Evolutionary conservation across 2,888 invertebrate species (phyloP), one percentile per base, ranked within the genome.

Genomic region (Sabatieria punctata): DNA sequence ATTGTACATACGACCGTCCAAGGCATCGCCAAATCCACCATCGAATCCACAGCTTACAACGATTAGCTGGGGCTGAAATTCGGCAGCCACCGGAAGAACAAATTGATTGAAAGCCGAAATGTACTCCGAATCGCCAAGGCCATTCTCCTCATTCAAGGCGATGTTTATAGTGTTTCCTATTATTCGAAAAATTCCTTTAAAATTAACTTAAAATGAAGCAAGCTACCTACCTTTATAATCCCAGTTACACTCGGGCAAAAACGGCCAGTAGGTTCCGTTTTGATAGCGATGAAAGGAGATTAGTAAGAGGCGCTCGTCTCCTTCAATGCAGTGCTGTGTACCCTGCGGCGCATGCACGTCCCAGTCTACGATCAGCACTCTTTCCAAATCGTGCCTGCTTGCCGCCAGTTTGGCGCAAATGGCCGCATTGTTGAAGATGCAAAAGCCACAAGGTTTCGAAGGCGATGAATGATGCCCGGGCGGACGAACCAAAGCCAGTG

Each of bases 381-480:
- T 80, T 64, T 82, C 79, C 54, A 86, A 50, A 4, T 49, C 41
- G 49, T 6, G 49, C 49, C 24, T 36, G 25, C n/a, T n/a, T n/a
- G n/a, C n/a, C n/a, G n/a, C n/a, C n/a, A n/a, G 51, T 18, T 55
- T 55, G 1, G 93, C 88, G 41, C 95, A 91, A 57, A 95, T 82
- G 44, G 89, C 89, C 49, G 95, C 80, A 45, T 88, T 86, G 74
- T 97, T 97, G 73, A 97, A 97, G 75, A 89, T 93, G 69, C 95
- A 97, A 72, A 95, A 97, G 46, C 95, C 95, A 60, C 59, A 57
- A 6, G 56, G 55, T 33, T 52, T 57, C n/a, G 84, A 82, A 37
- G 81, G 78, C 69, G 93, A 93, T 1, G 93, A 91, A 60, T 76
- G 75, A 57, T 75, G 74, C 13, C 86, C 89, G 0, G 95, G 95